Conservation (phyloP, 2,113 vertebrate species). For the Spizaetus ornatus region DNA sequence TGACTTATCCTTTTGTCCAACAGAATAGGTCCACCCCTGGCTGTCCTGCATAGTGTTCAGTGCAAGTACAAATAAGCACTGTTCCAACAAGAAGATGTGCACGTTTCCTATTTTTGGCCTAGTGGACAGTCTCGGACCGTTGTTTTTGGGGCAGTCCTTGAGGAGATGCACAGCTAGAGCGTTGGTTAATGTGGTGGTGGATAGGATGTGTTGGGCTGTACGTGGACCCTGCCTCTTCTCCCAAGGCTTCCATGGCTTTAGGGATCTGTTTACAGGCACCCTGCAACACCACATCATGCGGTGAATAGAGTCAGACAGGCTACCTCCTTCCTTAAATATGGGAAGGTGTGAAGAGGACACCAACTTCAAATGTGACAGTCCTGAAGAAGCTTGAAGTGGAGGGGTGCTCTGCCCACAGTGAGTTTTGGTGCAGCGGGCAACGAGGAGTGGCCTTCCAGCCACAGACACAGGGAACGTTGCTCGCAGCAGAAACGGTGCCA, state of each 20-base stretch:
- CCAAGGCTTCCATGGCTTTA: background rate
- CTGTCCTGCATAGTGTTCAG: background rate
- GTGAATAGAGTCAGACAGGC: background rate
- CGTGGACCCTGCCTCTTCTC: background rate
- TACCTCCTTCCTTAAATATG: background rate
- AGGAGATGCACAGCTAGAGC: background rate
- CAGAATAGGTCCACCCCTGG: background rate
- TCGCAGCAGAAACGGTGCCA: background rate
- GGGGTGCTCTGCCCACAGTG: background rate
- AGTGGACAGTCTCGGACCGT: background rate
- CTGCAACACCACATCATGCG: background rate
- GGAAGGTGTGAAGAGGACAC: background rate
- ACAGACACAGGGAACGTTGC: background rate
- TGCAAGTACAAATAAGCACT: background rate
- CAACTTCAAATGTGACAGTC: background rate
- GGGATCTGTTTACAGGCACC: background rate
- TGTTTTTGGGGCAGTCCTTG: background rate
- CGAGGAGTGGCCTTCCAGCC: background rate
- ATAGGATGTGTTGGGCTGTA: background rate
- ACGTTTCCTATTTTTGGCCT: background rate
- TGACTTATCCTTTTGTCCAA: background rate
- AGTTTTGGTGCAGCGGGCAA: background rate
- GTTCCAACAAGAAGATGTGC: background rate
- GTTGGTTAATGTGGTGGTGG: fast-evolving
- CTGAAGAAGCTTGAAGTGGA: background rate